Evolutionary conservation across 2,888 invertebrate species (phyloP), one percentile per base, ranked within the genome.

Genomic region (Coleophora deauratella): DNA sequence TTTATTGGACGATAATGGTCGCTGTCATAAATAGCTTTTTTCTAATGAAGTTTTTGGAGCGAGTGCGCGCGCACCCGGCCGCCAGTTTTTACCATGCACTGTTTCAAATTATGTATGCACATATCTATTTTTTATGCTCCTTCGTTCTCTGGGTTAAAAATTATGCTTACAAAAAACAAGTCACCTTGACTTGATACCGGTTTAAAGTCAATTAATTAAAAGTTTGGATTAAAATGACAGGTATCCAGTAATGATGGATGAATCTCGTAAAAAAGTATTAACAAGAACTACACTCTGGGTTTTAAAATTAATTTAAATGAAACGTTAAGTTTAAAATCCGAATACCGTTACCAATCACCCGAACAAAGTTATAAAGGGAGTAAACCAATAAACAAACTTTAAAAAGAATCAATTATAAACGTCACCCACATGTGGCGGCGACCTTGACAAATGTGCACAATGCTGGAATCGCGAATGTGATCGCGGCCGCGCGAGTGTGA

Each of bases 11-110:
- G 84, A 81, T 84, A 85, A 85, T 85, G 72, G 84, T 57, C 74
- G 69, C 81, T 82, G 85, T 85, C 82, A 84, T 84, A 85, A 84
- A 85, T 81, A 82, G 80, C 72, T 82, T 82, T 82, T 81, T 82
- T 75, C 63, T 75, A 79, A 75, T 73, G 72, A 76, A 74, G 62
- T 80, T 82, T 81, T 76, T 72, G 57, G 54, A 42, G 52, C 64
- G 62, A 61, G 69, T 66, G 64, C 57, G 59, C 57, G 59, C 59
- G 65, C 81, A 78, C 81, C 80, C 62, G 78, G 74, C 76, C 56
- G 45, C 48, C 44, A 43, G 51, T 75, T 75, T 77, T 75, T 68
- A 72, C 68, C 71, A 73, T 68, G 66, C 62, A 67, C 66, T 67
- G 55, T 58, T 58, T 55, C 66, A 55, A 66, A 72, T 77, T 74